phyloP scores from a whole-genome alignment of 2,888 invertebrate species.

The Cosmia trapezina region DNA sequence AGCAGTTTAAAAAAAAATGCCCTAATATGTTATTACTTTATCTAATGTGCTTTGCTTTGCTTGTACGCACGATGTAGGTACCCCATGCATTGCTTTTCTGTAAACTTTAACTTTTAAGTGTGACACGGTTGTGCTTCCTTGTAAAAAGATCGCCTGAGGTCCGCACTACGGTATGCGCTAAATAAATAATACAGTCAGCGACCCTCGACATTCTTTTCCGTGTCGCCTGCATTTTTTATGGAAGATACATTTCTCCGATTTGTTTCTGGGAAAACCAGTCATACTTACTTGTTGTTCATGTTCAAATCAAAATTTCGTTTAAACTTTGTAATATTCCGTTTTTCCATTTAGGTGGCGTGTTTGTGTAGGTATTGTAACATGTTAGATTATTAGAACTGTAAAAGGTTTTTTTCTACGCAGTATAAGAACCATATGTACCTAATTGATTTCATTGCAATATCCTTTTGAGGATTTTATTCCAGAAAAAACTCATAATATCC shows the following conservation, averaged over 20 bases:
- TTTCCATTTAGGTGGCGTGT: background rate
- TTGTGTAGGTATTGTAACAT: background rate
- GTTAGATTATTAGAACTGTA: background rate
- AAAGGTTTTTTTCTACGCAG: background rate
- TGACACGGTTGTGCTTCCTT: constrained; percentile 17
- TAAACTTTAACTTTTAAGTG: background rate
- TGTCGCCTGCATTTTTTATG: constrained; percentile 40
- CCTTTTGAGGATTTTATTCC: background rate
- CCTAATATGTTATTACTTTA: background rate
- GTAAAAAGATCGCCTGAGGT: constrained; percentile 27
- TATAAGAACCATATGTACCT: background rate
- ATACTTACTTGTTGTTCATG: background rate
- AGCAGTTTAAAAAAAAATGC: too few species aligned
- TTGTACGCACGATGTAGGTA: background rate
- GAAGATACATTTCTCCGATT: constrained; percentile 42
- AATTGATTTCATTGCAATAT: background rate
- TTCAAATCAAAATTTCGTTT: constrained; percentile 2
- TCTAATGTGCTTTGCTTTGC: too few species aligned
- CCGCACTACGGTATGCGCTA: constrained; percentile 26
- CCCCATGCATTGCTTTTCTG: background rate
- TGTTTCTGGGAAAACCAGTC: constrained; percentile 36
- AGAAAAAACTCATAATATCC: background rate
- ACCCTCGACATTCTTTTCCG: constrained; percentile 54
- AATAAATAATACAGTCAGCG: constrained; percentile 50
- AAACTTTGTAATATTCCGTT: background rate